Conservation (phyloP, 2,113 vertebrate species). For the Theropithecus gelada region DNA sequence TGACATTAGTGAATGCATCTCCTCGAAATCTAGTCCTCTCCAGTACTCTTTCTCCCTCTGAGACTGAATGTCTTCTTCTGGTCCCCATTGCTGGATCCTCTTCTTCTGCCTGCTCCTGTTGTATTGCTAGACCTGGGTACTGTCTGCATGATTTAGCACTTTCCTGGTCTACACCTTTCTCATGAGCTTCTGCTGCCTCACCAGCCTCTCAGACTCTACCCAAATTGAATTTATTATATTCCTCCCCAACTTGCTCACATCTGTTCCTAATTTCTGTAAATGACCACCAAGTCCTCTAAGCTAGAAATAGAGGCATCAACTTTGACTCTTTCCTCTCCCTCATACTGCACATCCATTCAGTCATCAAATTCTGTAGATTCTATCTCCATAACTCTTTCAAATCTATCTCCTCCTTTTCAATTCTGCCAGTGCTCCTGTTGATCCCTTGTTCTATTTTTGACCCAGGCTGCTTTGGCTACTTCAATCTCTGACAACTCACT, state of each 20-base stretch:
- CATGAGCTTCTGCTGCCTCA: neutral
- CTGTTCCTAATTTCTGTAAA: neutral
- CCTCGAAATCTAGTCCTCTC: neutral
- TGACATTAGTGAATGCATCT: neutral
- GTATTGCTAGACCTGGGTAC: neutral
- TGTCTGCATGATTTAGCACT: neutral
- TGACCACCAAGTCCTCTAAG: neutral
- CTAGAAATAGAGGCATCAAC: neutral
- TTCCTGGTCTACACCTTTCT: neutral
- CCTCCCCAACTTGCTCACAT: neutral
- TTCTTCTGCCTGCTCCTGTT: neutral
- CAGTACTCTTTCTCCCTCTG: neutral
- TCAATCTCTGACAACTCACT: neutral
- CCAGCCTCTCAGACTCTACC: neutral
- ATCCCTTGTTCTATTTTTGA: neutral
- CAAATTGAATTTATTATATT: neutral
- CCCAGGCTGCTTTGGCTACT: neutral
- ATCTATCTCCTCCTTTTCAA: neutral
- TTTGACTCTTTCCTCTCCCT: neutral
- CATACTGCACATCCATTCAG: neutral
- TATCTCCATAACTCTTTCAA: neutral
- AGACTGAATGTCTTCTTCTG: neutral
- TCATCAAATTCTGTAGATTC: neutral
- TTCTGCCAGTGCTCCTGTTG: neutral
- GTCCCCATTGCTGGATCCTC: neutral